Conservation (phyloP, 2,113 vertebrate species). For the Dasyornis broadbenti region DNA sequence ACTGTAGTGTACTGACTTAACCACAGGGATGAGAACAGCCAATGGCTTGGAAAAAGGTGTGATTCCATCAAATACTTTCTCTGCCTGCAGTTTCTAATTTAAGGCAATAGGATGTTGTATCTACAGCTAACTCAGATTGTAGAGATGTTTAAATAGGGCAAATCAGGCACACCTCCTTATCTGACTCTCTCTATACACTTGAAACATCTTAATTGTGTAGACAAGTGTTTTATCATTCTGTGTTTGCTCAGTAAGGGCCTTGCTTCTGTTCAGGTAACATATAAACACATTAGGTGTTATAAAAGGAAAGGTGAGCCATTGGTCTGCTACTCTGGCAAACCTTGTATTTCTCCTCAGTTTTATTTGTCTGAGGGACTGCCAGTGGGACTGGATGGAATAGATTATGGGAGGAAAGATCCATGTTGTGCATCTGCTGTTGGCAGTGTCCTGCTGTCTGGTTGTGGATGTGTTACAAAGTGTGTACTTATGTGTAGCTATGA, state of each 20-base stretch:
- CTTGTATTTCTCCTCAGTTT: not conserved
- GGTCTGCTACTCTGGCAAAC: not conserved
- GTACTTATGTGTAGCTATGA: not conserved
- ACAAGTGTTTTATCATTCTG: not conserved
- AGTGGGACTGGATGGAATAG: not conserved
- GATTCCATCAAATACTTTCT: not conserved
- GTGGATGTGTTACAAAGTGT: not conserved
- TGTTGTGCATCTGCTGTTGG: not conserved
- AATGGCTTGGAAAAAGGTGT: not conserved
- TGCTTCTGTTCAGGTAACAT: not conserved
- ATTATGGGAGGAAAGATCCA: not conserved
- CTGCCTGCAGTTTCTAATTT: not conserved
- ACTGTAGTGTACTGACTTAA: not conserved
- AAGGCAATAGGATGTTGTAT: not conserved
- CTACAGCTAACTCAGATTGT: not conserved
- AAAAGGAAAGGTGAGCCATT: not conserved
- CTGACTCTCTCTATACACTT: not conserved
- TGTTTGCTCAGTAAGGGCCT: not conserved
- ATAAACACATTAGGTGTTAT: not conserved
- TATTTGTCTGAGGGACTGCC: not conserved
- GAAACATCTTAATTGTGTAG: not conserved
- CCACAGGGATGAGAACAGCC: not conserved
- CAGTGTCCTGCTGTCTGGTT: not conserved
- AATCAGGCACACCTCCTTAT: not conserved
- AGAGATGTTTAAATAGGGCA: not conserved